These are phyloP conservation scores for Tamandua tetradactyla DNA, from an alignment of 2,797 vertebrate genomes.

Conservation along the genomic window DNA sequence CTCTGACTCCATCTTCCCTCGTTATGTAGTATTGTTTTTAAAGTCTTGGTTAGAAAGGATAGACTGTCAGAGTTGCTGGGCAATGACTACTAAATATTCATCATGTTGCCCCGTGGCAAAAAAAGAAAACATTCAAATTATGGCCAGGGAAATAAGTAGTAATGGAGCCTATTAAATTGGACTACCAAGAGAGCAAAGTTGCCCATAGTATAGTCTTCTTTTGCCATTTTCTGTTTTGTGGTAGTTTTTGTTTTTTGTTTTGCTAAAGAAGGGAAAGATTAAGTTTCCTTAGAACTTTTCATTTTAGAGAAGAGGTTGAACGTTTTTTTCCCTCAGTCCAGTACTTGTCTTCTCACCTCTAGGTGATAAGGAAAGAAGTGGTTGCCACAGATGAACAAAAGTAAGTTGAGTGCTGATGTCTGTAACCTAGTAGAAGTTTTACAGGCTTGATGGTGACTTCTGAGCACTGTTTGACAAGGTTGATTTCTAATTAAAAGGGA, in stretches of 20 bases:
- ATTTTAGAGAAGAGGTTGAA: not conserved
- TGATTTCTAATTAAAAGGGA: conserved; percentile 1
- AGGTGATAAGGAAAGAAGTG: not conserved
- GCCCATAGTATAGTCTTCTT: not conserved
- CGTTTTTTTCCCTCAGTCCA: not conserved
- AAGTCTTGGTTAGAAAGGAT: not conserved
- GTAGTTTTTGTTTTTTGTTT: not conserved
- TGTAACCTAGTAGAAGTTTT: no score
- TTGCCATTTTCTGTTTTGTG: not conserved
- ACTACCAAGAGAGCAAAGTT: no score
- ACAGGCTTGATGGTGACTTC: not conserved
- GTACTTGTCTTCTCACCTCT: not conserved
- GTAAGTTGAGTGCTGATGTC: fast-evolving
- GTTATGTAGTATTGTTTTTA: not conserved
- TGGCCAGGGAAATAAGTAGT: not conserved
- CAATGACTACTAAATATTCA: not conserved
- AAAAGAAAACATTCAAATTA: not conserved
- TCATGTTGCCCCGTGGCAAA: not conserved
- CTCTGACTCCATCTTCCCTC: not conserved
- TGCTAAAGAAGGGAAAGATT: not conserved
- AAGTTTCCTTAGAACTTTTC: not conserved
- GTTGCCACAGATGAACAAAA: not conserved
- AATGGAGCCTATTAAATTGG: not conserved
- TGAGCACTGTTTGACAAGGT: not conserved
- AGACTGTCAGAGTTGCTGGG: not conserved